Percentiles rank a stretch among this genome's conserved stretches.
Evolutionary conservation across 2,888 invertebrate species (phyloP).

Genomic region (Pemphredon lugubris): DNA sequence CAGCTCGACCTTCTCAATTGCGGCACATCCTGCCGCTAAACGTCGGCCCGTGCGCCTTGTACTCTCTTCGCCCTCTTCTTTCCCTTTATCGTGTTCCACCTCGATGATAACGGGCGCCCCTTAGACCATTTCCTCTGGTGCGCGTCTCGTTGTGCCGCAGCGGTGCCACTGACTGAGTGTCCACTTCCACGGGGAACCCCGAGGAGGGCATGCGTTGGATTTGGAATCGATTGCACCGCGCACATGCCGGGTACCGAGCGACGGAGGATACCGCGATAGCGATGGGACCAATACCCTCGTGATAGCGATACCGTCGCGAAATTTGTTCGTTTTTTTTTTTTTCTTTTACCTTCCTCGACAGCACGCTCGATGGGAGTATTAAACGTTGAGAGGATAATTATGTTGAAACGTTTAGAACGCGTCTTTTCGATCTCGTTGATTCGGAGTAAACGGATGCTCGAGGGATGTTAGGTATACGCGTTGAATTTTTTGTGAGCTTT

Average conservation of each 20-base stretch:
- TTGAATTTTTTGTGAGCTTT: no score
- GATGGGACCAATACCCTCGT: conserved; percentile 54
- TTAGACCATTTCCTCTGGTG: conserved; percentile 37
- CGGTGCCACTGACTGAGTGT: conserved; percentile 71
- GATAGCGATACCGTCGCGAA: conserved; percentile 16
- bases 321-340: not conserved
- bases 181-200: conserved; percentile 30
- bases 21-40: conserved; percentile 42
- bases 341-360: not conserved
- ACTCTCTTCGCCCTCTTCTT: not conserved
- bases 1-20: conserved; percentile 28
- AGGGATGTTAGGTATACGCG: no score
- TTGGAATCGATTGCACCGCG: conserved; percentile 76
- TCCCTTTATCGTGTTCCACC: conserved; percentile 10
- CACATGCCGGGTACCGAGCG: conserved; percentile 54
- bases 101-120: not conserved
- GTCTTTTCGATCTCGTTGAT: no score
- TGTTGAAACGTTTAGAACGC: no score
- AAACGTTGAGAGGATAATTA: no score
- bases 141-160: conserved; percentile 63
- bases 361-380: no score
- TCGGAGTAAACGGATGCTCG: no score
- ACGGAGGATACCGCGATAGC: conserved; percentile 38
- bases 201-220: conserved; percentile 74
- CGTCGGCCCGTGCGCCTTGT: not conserved